Evolutionary conservation across 2,113 vertebrate species (phyloP).

Genomic region (Rhinogobius similis): DNA sequence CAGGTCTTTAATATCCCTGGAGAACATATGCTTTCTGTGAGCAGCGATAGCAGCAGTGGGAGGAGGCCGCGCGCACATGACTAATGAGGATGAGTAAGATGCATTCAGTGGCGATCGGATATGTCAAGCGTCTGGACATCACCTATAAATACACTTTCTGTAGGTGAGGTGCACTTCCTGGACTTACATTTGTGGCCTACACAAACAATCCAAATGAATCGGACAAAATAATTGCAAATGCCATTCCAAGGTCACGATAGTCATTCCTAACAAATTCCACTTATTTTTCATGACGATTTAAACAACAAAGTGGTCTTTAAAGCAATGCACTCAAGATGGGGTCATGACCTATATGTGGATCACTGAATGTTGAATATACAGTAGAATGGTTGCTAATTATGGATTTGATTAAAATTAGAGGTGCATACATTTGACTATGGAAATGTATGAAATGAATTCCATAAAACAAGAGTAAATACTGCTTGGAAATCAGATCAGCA

Average conservation of each 20-base stretch:
- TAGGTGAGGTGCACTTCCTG: background rate
- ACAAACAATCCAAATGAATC: background rate
- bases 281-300: background rate
- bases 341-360: background rate
- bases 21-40: conserved; percentile 52
- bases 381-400: background rate
- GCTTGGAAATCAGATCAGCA: too few species aligned
- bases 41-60: conserved; percentile 47
- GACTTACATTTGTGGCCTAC: background rate
- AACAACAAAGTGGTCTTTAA: background rate
- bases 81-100: conserved; percentile 58
- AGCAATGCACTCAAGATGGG: background rate
- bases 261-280: background rate
- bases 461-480: too few species aligned
- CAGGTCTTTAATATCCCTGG: conserved; percentile 32
- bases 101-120: conserved; percentile 36
- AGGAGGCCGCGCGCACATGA: conserved; percentile 53
- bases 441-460: background rate
- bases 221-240: background rate
- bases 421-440: background rate
- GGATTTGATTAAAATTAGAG: background rate
- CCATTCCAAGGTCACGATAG: background rate
- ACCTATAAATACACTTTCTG: conserved; percentile 46
- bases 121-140: conserved; percentile 47
- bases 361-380: background rate